Evolutionary conservation across 2,888 invertebrate genomes (phyloP), one percentile per base, ranked within the genome.

Genomic region (Sarcophaga rosellei): DNA sequence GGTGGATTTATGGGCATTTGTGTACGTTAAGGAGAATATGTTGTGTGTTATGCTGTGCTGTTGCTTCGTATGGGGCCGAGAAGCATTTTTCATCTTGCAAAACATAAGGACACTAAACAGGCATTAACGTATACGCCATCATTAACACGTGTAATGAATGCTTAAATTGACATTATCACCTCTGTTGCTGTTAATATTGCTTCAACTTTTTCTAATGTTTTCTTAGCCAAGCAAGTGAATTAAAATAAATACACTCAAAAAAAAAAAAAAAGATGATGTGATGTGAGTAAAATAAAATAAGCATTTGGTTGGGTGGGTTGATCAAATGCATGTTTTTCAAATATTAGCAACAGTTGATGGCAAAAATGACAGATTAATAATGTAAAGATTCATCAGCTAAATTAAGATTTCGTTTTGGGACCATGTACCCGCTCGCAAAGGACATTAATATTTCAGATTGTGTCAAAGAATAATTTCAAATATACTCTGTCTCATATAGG

Each of bases 131-230:
- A 70, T 45, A 65, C 59, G 61, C 47, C 57, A 69, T 62, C 68
- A 81, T 84, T 84, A 84, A 80, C 84, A 81, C 76, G 76, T 81
- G 69, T 82, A 82, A 82, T 76, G 76, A 63, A 76, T 73, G 72
- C 80, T 66, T 61, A 66, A 72, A 76, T 84, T 84, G 72, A 66
- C 45, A 80, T 84, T 75, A 80, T 84, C 84, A 84, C 84, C 80
- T 84, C 44, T 74, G 66, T 61, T 73, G 73, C 45, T 66, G 65
- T 72, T 72, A 70, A 57, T 78, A 57, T 65, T 72, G 4, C 47
- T 65, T 79, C 47, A 25, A 72, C 17, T 17, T 53, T 79, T 62
- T 65, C 20, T 65, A n/a, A 62, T 20, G 65, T n/a, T 69, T 47
- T 53, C 45, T 23, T 47, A 47, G 23, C 21, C 20, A 4, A 5